phyloP scores from a whole-genome alignment of 2,888 invertebrate genomes.

The Lumbricus terrestris region DNA sequence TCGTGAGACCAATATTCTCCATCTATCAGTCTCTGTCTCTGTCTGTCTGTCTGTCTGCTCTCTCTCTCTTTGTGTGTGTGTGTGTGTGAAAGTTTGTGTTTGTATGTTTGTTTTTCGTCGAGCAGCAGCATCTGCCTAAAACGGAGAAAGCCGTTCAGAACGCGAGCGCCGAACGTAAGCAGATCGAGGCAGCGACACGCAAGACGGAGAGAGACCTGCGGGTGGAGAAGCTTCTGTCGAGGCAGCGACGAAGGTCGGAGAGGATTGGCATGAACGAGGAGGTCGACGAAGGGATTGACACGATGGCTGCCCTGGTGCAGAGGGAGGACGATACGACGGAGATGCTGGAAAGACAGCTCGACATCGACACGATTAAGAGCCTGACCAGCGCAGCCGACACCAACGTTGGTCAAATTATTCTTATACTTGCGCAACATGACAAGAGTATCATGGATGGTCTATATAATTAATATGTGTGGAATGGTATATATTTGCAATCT shows the following conservation, averaged over 20 bases:
- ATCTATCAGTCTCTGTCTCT: no score
- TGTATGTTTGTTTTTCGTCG: not conserved
- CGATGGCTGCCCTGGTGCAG: no score
- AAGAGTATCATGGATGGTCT: no score
- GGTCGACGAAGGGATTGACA: not conserved
- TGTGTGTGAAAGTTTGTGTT: not conserved
- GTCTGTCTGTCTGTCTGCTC: no score
- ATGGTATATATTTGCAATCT: no score
- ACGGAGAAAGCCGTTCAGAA: not conserved
- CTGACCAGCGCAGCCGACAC: not conserved
- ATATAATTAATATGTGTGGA: no score
- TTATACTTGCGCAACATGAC: no score
- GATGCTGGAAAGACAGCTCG: not conserved
- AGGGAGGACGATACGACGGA: not conserved
- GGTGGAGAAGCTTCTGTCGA: constrained; percentile 8
- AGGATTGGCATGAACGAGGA: not conserved
- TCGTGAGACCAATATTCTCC: no score
- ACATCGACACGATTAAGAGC: not conserved
- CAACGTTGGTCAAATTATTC: not conserved
- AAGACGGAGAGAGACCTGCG: not conserved
- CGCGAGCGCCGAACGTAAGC: not conserved
- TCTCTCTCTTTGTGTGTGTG: no score
- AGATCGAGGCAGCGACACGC: not conserved
- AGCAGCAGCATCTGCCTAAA: not conserved
- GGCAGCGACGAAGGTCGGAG: not conserved